Evolutionary conservation across 2,113 vertebrate genomes (phyloP).

Genomic region (Sinocyclocheilus rhinocerous): DNA sequence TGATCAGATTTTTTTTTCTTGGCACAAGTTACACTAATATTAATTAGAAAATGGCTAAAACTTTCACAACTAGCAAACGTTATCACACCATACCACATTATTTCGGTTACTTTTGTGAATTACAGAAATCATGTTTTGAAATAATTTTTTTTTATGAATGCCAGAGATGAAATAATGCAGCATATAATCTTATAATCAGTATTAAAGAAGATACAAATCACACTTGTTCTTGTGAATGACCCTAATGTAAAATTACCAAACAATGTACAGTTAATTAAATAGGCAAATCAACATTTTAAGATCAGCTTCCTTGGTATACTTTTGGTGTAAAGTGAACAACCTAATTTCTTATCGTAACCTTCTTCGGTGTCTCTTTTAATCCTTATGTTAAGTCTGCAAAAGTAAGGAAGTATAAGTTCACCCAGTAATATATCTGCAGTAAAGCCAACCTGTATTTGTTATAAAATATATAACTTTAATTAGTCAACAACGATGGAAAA

Average conservation of each 20-base stretch:
- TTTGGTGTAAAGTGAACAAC: neutral
- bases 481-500: constrained; percentile 78
- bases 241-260: neutral
- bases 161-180: too few relatives aligned
- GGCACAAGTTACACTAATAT: too few relatives aligned
- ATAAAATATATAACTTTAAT: constrained; percentile 87
- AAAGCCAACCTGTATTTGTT: constrained; percentile 61
- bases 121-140: too few relatives aligned
- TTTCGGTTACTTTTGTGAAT: too few relatives aligned
- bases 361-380: neutral
- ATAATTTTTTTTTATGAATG: too few relatives aligned
- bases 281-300: neutral
- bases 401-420: neutral
- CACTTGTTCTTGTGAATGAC: neutral
- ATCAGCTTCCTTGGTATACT: neutral
- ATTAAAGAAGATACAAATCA: neutral
- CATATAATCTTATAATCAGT: too few relatives aligned
- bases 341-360: neutral
- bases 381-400: neutral
- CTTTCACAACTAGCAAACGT: too few relatives aligned
- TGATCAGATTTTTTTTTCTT: too few relatives aligned
- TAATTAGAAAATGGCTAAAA: too few relatives aligned
- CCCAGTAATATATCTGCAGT: neutral
- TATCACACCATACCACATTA: too few relatives aligned
- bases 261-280: neutral